Percentiles rank a stretch among this genome's conserved stretches.
Evolutionary conservation across 2,113 vertebrate genomes (phyloP).

Genomic region (Noctilio leporinus): DNA sequence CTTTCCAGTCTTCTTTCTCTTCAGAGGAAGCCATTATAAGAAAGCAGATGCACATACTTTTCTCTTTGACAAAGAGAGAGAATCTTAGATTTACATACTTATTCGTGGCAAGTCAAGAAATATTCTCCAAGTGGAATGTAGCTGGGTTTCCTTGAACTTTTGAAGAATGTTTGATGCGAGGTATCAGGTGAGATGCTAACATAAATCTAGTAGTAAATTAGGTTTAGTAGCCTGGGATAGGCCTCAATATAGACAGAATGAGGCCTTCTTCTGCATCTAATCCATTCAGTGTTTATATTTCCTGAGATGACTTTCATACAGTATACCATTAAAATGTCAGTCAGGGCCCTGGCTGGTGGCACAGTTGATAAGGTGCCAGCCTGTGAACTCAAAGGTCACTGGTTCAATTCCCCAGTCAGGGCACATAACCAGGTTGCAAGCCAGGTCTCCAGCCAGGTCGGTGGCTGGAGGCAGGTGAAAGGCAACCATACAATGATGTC

Average conservation of each 20-base stretch:
- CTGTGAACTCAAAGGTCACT: too few species aligned
- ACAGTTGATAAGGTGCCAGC: too few species aligned
- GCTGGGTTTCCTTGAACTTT: neutral
- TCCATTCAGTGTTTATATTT: neutral
- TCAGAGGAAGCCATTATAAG: neutral
- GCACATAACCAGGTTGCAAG: too few species aligned
- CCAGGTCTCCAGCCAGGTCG: too few species aligned
- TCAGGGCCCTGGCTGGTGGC: too few species aligned
- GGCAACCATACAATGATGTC: too few species aligned
- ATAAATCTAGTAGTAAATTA: conserved; percentile 67
- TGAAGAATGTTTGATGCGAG: conserved; percentile 49
- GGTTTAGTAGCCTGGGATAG: conserved; percentile 51
- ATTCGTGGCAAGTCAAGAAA: conserved; percentile 33
- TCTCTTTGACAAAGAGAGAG: neutral
- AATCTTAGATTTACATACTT: conserved; percentile 36
- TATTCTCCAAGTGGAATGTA: neutral
- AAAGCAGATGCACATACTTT: neutral
- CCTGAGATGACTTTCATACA: conserved; percentile 58
- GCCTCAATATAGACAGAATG: conserved; percentile 70
- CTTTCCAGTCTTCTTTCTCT: neutral
- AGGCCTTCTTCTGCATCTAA: conserved; percentile 51
- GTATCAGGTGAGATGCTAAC: conserved; percentile 60
- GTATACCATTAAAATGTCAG: conserved; percentile 45
- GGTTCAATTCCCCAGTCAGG: too few species aligned
- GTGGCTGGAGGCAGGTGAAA: too few species aligned